These are phyloP conservation scores for Hoplodrina blanda DNA, from an alignment of 2,888 invertebrate species.

Conservation along the genomic window DNA sequence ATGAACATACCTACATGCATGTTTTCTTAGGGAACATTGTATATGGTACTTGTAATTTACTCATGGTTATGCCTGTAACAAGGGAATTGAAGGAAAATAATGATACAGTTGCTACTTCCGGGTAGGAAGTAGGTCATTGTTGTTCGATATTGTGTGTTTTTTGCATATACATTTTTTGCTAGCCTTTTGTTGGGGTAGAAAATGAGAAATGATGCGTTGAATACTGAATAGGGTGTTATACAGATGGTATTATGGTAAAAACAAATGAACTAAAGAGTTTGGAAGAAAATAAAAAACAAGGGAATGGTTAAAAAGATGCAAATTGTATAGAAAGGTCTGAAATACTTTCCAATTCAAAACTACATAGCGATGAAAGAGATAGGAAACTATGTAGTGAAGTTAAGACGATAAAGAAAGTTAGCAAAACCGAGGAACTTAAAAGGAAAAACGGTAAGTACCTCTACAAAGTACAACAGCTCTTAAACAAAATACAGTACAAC, in stretches of 20 bases:
- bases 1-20: slow-evolving; percentile 18
- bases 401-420: not conserved
- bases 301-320: not conserved
- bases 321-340: not conserved
- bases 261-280: not conserved
- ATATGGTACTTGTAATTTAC: slow-evolving; percentile 52
- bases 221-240: not conserved
- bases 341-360: not conserved
- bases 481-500: slow-evolving; percentile 22
- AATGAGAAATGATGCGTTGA: not conserved
- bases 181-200: not conserved
- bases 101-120: slow-evolving; percentile 50
- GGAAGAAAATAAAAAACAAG: not conserved
- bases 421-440: not conserved
- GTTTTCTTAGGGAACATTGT: slow-evolving; percentile 56
- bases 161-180: not conserved
- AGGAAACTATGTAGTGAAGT: not conserved
- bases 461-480: slow-evolving; percentile 2
- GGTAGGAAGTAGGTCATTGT: slow-evolving; percentile 54
- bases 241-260: not conserved
- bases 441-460: slow-evolving; percentile 5
- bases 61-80: slow-evolving; percentile 48
- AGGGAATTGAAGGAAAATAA: slow-evolving; percentile 60
- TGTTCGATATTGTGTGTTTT: slow-evolving; percentile 16
- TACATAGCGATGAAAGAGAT: not conserved